Base-by-base conservation (phyloP, 2,113 vertebrate genomes). In the Polyodon spathula region DNA sequence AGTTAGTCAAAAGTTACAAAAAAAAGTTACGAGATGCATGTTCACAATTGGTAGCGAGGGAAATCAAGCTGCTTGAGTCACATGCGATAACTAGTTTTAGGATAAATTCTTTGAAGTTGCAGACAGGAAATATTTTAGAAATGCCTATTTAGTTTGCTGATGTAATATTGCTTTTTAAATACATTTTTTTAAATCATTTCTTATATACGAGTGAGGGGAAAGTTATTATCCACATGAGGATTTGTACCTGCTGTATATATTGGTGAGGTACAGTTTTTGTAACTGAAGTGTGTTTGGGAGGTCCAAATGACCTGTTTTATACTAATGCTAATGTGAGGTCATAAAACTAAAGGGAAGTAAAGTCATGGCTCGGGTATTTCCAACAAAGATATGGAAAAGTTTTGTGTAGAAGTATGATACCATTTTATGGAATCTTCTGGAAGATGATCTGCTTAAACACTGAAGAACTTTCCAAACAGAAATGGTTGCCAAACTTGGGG, bases 241-340 rank as follows among this genome's bases (percentile, higher is more conserved):
- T 64, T 38, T 60, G 68, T 71, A 66, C 63, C 58, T 6, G 68
- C 71, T 81, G 77, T 81, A 70, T 72, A 76, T 76, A 51, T 76
- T 84, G 84, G 81, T 81, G 74, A 66, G 73, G 73, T 71, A 64
- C 60, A 42, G 10, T 60, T 64, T 73, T 73, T n/a, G n/a, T 69
- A 67, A 69, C 72, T 70, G 71, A 70, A 71, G 58, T 41, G 68
- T 76, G 74, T 65, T 59, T 63, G 78, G 83, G 81, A 80, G 81
- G 82, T 86, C 83, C 83, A 70, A 86, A 73, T 82, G 82, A 85
- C 78, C 83, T 85, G 85, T 85, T 85, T 84, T 81, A 86, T 67
- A 82, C 77, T 77, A 81, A 79, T 79, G 75, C 79, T 73, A 72
- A 74, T 65, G 73, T 76, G 73, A 75, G 78, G 68, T 81, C 71